Evolutionary conservation across 2,888 invertebrate species (phyloP).

Genomic region (Pristionchus japonicus): DNA sequence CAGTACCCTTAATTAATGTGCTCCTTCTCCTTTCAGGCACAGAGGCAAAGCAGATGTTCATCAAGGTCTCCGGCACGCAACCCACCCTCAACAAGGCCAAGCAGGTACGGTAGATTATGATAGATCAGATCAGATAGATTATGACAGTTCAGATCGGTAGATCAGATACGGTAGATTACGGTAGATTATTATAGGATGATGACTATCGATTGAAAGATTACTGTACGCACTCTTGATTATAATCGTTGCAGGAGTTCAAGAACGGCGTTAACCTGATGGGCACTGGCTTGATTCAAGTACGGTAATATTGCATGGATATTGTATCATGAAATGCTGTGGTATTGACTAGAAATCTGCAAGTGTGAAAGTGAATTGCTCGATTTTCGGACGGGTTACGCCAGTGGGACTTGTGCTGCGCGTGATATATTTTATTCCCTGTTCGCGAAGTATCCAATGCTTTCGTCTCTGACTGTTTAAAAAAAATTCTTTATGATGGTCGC

Average conservation of each 20-base stretch:
- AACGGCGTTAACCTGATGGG: constrained; percentile 61
- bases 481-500: no score
- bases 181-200: background rate
- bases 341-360: background rate
- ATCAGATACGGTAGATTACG: background rate
- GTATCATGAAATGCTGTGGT: background rate
- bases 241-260: constrained; percentile 52
- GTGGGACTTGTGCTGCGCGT: no score
- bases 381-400: no score
- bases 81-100: constrained; percentile 59
- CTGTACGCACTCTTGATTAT: background rate
- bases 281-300: constrained; percentile 53
- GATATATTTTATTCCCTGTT: no score
- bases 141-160: no score
- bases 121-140: no score
- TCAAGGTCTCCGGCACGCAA: constrained; percentile 63
- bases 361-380: background rate
- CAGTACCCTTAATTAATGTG: no score
- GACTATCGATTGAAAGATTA: background rate
- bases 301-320: background rate
- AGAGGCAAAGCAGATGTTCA: constrained; percentile 59
- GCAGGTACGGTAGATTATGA: no score
- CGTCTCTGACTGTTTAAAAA: no score
- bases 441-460: no score
- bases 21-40: constrained; percentile 50